Percentiles rank a stretch among this genome's conserved stretches.
phyloP scores from a whole-genome alignment of 2,888 invertebrate species.

The Sinelater perroti region DNA sequence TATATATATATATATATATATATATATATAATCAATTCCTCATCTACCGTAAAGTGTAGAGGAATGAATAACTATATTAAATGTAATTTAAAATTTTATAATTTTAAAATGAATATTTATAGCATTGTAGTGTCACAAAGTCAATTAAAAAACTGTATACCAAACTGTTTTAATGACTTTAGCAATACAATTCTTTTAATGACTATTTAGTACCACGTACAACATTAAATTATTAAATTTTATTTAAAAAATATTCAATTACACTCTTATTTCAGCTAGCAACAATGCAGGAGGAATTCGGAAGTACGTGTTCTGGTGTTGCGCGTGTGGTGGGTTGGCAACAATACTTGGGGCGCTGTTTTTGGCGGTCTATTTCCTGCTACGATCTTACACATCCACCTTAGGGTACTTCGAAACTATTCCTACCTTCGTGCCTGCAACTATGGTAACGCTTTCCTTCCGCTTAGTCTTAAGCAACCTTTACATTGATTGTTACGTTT shows the following conservation, averaged over 20 bases:
- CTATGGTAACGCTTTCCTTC: constrained; percentile 73
- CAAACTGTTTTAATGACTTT: too few relatives aligned
- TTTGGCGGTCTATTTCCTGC: constrained; percentile 80
- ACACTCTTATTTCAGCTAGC: constrained; percentile 53
- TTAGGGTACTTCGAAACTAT: constrained; percentile 87
- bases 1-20: too few relatives aligned
- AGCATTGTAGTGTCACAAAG: too few relatives aligned
- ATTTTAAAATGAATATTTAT: too few relatives aligned
- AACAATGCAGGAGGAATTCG: constrained; percentile 66
- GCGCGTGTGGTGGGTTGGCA: constrained; percentile 81
- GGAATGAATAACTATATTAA: too few relatives aligned
- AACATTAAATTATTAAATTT: too few relatives aligned
- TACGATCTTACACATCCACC: constrained; percentile 80
- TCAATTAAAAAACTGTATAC: background rate
- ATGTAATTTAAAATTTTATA: too few relatives aligned
- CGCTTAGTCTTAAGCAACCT: too few relatives aligned
- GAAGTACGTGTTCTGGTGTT: constrained; percentile 86
- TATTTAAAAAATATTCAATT: background rate
- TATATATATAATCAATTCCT: too few relatives aligned
- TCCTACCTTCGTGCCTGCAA: constrained; percentile 92
- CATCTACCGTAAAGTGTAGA: too few relatives aligned
- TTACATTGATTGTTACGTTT: constrained; percentile 51
- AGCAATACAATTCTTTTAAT: too few relatives aligned
- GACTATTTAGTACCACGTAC: too few relatives aligned
- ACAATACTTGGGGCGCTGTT: constrained; percentile 80